Evolutionary conservation across 2,797 vertebrate genomes (phyloP).

Genomic region (Hylomyscus alleni): DNA sequence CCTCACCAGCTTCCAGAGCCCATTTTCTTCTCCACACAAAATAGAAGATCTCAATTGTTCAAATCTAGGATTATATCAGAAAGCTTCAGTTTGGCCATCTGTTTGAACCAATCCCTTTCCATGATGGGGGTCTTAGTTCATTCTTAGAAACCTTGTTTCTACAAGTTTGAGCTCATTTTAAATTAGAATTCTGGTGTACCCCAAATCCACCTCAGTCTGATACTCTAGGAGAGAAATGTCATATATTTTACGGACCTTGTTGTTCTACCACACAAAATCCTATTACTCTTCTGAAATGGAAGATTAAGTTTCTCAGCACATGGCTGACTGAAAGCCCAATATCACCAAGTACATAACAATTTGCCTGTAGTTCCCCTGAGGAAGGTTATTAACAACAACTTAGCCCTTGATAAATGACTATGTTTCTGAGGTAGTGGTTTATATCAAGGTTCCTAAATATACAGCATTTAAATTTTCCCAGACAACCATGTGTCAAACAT

Average conservation of each 20-base stretch:
- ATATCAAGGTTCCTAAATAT: constrained; percentile 84
- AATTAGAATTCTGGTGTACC: constrained; percentile 10
- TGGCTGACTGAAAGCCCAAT: constrained; percentile 82
- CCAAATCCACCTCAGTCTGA: not conserved
- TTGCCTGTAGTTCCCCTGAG: constrained; percentile 84
- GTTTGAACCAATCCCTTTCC: not conserved
- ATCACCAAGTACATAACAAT: constrained; percentile 86
- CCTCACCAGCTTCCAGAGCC: not conserved
- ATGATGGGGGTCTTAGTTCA: not conserved
- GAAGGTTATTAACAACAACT: constrained; percentile 88
- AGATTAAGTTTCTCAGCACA: constrained; percentile 75
- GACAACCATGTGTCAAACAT: constrained; percentile 87
- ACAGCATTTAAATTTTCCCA: constrained; percentile 86
- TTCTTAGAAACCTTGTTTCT: not conserved
- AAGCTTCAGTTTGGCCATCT: not conserved
- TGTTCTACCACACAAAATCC: constrained; percentile 70
- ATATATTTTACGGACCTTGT: constrained; percentile 58
- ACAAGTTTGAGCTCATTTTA: not conserved
- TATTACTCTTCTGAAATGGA: constrained; percentile 79
- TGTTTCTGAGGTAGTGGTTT: constrained; percentile 84
- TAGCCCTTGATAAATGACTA: constrained; percentile 87
- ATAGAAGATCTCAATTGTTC: not conserved
- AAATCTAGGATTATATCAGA: not conserved
- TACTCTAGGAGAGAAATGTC: constrained; percentile 1
- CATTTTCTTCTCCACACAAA: not conserved